Evolutionary conservation across 1,140 invertebrate species (phyloP), one percentile per base, ranked within the genome.

Genomic region (Drosophila sp.): DNA sequence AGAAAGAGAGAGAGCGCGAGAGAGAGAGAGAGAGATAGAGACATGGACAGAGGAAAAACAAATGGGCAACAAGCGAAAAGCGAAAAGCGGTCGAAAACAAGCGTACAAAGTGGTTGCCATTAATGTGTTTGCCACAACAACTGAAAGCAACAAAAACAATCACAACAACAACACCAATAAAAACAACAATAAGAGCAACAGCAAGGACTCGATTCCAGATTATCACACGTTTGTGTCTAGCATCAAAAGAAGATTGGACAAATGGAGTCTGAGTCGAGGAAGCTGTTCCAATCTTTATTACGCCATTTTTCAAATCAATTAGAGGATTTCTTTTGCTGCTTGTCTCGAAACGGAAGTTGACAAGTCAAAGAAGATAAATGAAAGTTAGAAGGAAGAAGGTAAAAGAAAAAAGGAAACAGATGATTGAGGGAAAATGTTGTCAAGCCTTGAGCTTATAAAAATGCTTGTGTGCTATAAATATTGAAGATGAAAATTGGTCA

Each of bases 281-380:
- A 53, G 59, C 61, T 64, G 54, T 29, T 27, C 11, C 41, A 40
- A 43, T 64, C 59, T 79, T 74, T 78, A 46, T 66, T 29, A 45
- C 40, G 63, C 66, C 76, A 83, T 72, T 84, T 84, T 78, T 75
- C 72, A 76, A 73, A 79, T 79, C 83, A 89, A 82, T 82, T 87
- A 76, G 57, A 71, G 67, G 53, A 74, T 59, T 76, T 51, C 34
- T 40, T 40, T 48, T 38, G 21, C 21, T 41, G 4, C 18, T 48
- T 41, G 16, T 16, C 36, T 40, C 46, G 3, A 4, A 63, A 41
- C 34, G 43, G 21, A 36, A 65, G 32, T 56, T 43, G 70, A 66
- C 54, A 66, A 54, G 45, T 50, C 53, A 58, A 46, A 46, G 18
- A 32, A 62, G 57, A 45, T 59, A 53, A 53, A 65, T 54, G 29